These are phyloP conservation scores for Myzus persicae DNA, from an alignment of 1,140 invertebrate genomes.

Conservation along the genomic window DNA sequence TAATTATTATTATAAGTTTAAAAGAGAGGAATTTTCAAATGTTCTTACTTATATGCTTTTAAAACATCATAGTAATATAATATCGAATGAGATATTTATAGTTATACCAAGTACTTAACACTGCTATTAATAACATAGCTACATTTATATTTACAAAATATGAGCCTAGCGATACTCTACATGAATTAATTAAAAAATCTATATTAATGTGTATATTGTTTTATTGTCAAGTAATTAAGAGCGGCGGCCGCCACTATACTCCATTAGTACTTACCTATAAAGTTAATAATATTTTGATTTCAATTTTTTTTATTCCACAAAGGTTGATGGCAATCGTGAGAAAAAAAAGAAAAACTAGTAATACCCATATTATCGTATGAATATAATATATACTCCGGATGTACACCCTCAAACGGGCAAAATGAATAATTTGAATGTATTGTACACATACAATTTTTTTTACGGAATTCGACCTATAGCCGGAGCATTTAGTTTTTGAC, in stretches of 20 bases:
- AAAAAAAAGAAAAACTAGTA: background rate
- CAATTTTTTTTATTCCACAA: background rate
- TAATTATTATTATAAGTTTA: background rate
- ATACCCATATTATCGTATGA: background rate
- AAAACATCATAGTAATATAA: no score
- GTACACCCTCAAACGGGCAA: background rate
- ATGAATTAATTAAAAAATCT: background rate
- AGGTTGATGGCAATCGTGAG: background rate
- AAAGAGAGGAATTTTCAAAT: background rate
- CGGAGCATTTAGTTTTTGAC: background rate
- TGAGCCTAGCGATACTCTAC: background rate
- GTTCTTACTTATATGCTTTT: background rate
- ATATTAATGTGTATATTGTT: background rate
- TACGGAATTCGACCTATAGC: background rate
- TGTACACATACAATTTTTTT: background rate
- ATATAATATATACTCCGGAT: background rate
- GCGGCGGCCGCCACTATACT: no score
- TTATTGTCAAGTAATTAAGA: background rate
- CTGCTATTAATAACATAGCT: no score
- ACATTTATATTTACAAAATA: background rate
- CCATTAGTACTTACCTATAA: background rate
- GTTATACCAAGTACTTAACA: background rate
- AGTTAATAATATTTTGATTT: no score
- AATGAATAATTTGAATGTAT: background rate
- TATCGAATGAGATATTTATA: background rate